These are phyloP conservation scores for Watsonalla binaria DNA, from an alignment of 2,888 invertebrate genomes.

Conservation along the genomic window DNA sequence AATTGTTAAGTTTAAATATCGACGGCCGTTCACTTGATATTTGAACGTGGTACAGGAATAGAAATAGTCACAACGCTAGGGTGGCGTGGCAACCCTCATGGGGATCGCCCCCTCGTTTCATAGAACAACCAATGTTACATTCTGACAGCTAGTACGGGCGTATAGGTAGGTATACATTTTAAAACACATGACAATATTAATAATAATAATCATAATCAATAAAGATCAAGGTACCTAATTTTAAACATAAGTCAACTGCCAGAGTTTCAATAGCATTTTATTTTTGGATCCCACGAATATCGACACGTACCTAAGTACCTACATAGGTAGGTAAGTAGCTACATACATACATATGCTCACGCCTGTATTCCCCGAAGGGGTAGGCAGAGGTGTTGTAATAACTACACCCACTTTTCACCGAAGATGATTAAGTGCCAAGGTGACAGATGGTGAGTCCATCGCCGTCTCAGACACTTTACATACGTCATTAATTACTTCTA, in stretches of 20 bases:
- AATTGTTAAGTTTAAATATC: neutral
- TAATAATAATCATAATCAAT: too few species aligned
- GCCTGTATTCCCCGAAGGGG: too few species aligned
- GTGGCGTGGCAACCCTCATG: neutral
- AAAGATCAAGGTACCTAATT: neutral
- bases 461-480: too few species aligned
- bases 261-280: too few species aligned
- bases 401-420: too few species aligned
- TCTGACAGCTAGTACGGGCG: neutral
- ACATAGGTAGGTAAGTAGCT: neutral
- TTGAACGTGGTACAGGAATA: neutral
- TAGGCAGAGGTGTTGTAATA: too few species aligned
- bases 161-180: neutral
- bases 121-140: neutral
- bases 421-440: too few species aligned
- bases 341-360: too few species aligned
- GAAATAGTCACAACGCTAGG: conserved; percentile 1
- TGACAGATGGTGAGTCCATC: too few species aligned
- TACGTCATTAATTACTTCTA: too few species aligned
- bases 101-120: neutral
- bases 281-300: too few species aligned
- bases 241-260: too few species aligned
- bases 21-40: neutral
- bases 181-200: neutral
- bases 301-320: neutral